Base-by-base conservation (phyloP, 2,888 invertebrate genomes). In the Oxytorus armatus region DNA sequence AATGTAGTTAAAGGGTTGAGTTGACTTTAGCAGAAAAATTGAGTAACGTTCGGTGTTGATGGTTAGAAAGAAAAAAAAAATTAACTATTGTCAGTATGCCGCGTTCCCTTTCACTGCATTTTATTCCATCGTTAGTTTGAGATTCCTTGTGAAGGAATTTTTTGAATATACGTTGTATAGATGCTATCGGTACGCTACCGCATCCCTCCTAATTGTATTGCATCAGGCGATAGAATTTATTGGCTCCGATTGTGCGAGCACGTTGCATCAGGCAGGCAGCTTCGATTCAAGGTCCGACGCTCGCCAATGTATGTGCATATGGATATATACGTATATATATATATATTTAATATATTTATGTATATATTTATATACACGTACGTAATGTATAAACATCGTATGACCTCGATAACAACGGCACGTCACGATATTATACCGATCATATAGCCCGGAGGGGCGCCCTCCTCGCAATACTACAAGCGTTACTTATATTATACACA, bases 231-330 rank as follows among this genome's bases (percentile, higher is more conserved):
- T 86, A 86, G 84, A 86, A 89, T 89, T 89, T 86, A 89, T 89
- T 88, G 89, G 85, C 86, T 85, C 79, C 87, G 89, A 89, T 89
- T 87, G 85, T n/a, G 86, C 81, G 84, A 82, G 66, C 44, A 72
- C 72, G 85, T 89, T 88, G 86, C 87, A 88, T 88, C 88, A 87
- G 88, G 85, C 84, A 83, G 59, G 72, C 76, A 78, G 84, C 85
- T 84, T 85, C 81, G 85, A 88, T 86, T 87, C 89, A 89, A 89
- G 89, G 89, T 88, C 85, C 74, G 79, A n/a, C n/a, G n/a, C n/a
- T n/a, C n/a, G n/a, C n/a, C n/a, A n/a, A n/a, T n/a, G n/a, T n/a
- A n/a, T n/a, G n/a, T n/a, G n/a, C n/a, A n/a, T n/a, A n/a, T n/a
- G n/a, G n/a, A n/a, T n/a, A n/a, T n/a, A n/a, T n/a, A n/a, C n/a